These are phyloP conservation scores for Phyllotreta striolata DNA, from an alignment of 2,888 invertebrate genomes.

Conservation along the genomic window DNA sequence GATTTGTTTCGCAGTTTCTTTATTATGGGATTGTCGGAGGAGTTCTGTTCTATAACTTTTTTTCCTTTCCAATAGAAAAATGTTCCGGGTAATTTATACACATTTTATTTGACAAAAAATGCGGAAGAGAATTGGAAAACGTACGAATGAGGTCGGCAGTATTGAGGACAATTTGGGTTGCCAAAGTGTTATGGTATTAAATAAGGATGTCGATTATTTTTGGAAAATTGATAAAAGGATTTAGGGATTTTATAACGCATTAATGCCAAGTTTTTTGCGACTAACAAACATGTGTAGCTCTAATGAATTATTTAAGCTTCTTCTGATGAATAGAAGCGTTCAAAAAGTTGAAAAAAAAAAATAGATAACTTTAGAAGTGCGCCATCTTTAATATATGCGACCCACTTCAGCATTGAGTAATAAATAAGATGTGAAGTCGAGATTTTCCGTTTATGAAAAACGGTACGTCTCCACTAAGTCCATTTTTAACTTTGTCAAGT, in stretches of 20 bases:
- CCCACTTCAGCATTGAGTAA: slow-evolving; percentile 41
- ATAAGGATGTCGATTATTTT: too few species aligned
- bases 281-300: too few species aligned
- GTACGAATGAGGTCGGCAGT: background rate
- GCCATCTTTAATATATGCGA: slow-evolving; percentile 26
- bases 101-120: slow-evolving; percentile 10
- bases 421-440: slow-evolving; percentile 52
- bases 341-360: too few species aligned
- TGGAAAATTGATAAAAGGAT: too few species aligned
- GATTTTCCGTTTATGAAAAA: slow-evolving; percentile 47
- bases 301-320: too few species aligned
- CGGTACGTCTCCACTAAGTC: slow-evolving; percentile 28
- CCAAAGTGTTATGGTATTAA: too few species aligned
- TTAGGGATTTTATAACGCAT: too few species aligned
- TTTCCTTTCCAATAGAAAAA: slow-evolving; percentile 15
- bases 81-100: slow-evolving; percentile 4
- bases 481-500: slow-evolving; percentile 37
- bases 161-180: too few species aligned
- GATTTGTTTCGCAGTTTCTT: slow-evolving; percentile 17
- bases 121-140: background rate
- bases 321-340: too few species aligned
- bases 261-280: too few species aligned
- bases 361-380: slow-evolving; percentile 6
- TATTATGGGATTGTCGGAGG: slow-evolving; percentile 16
- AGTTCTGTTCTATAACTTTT: slow-evolving; percentile 12